phyloP scores from a whole-genome alignment of 2,888 invertebrate genomes.

The Trichogramma evanescens region DNA sequence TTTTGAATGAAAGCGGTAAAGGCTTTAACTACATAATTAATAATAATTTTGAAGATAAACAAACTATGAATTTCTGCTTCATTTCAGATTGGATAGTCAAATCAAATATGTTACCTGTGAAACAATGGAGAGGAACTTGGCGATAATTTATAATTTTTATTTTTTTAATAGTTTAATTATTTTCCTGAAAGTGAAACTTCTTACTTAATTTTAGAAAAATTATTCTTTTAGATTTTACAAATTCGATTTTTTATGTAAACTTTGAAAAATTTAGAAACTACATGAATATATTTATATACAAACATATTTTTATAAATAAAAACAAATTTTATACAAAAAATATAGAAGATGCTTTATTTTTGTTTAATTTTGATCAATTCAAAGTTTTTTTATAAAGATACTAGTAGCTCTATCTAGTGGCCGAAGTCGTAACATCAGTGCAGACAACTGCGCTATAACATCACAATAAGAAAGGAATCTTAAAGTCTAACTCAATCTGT shows the following conservation, averaged over 20 bases:
- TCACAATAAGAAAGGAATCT: not conserved
- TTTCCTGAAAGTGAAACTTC: not conserved
- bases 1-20: constrained; percentile 32
- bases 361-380: no score
- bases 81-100: constrained; percentile 56
- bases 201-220: not conserved
- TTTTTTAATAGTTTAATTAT: constrained; percentile 6
- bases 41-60: not conserved
- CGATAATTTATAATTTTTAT: constrained; percentile 10
- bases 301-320: not conserved
- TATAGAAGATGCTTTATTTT: no score
- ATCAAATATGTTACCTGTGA: constrained; percentile 54
- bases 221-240: constrained; percentile 2
- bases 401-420: no score
- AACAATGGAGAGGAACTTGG: constrained; percentile 52
- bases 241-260: not conserved
- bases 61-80: constrained; percentile 12
- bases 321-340: no score
- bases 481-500: not conserved
- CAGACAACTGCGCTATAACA: no score
- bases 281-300: constrained; percentile 7
- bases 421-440: no score
- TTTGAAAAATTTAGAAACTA: not conserved
- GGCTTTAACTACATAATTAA: not conserved
- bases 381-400: no score